These are phyloP conservation scores for Cantharis rustica DNA, from an alignment of 2,888 invertebrate genomes.

Conservation along the genomic window DNA sequence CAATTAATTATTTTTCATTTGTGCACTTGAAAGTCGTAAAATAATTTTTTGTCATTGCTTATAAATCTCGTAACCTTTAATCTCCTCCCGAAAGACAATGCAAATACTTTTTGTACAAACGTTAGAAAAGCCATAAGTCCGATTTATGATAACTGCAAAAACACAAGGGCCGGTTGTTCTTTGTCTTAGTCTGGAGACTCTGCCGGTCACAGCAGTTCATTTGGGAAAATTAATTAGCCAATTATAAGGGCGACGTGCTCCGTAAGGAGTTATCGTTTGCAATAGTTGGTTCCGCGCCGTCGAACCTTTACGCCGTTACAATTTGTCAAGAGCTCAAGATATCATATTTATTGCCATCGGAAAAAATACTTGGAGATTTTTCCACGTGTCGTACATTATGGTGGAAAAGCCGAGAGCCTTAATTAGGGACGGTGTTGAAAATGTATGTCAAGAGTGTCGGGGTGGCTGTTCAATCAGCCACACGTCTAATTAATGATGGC, in stretches of 20 bases:
- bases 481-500: conserved; percentile 45
- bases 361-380: neutral
- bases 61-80: conserved; percentile 32
- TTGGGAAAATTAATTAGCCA: conserved; percentile 55
- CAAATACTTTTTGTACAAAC: conserved; percentile 42
- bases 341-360: conserved; percentile 22
- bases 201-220: conserved; percentile 49
- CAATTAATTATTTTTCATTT: neutral
- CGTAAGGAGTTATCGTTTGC: conserved; percentile 38
- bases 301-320: conserved; percentile 45
- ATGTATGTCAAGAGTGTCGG: conserved; percentile 41
- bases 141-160: conserved; percentile 49
- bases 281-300: conserved; percentile 47
- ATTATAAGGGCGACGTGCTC: conserved; percentile 50
- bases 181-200: conserved; percentile 43
- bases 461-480: conserved; percentile 42
- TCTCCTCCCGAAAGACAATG: conserved; percentile 36
- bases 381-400: neutral
- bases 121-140: conserved; percentile 41
- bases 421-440: conserved; percentile 40
- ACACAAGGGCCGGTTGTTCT: conserved; percentile 40
- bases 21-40: neutral
- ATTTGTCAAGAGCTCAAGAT: conserved; percentile 23
- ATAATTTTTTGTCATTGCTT: conserved; percentile 5
- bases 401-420: conserved; percentile 23